Evolutionary conservation across 2,797 vertebrate genomes (phyloP), one percentile per base, ranked within the genome.

Genomic region (Chelon auratus): DNA sequence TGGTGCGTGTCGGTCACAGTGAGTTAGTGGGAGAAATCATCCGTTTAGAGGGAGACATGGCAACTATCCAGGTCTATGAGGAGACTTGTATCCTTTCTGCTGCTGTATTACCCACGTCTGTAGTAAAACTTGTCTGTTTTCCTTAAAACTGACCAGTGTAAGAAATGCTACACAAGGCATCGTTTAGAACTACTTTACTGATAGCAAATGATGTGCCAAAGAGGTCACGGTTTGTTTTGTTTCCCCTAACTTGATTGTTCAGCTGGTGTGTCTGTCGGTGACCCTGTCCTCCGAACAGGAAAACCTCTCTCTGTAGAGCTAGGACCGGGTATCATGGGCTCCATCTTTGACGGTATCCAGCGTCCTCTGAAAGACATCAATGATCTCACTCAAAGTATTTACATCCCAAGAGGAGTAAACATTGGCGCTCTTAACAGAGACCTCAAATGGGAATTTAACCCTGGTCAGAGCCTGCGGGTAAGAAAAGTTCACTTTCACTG

Each of bases 271-370:
- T 99, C 95, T 18, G 98, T 99, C 13, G 98, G 98, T 65, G 98
- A 99, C 85, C 98, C 98, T 26, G 98, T 99, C 22, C 96, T 99
- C 10, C 96, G 98, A 12, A 99, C 98, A 9, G 98, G 98, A 58
- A 99, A 99, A 83, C 98, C 98, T 0, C 94, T 99, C 1, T 99
- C 98, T 0, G 98, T 99, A 18, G 98, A 99, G 81, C 89, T 99
- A 42, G 98, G 98, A 5, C 98, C 98, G 4, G 98, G 98, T 68
- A 97, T 98, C 85, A 99, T 99, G 98, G 97, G 97, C 81, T 97
- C 97, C 80, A 99, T 99, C 91, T 99, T 99, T 95, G 98, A 99
- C 62, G 98, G 98, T 81, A 99, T 99, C 87, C 98, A 99, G 88
- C 96, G 98, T 75, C 98, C 98, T 15, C 93, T 99, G 2, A 96